Base-by-base conservation (phyloP, 2,113 vertebrate genomes). In the Murina feae region DNA sequence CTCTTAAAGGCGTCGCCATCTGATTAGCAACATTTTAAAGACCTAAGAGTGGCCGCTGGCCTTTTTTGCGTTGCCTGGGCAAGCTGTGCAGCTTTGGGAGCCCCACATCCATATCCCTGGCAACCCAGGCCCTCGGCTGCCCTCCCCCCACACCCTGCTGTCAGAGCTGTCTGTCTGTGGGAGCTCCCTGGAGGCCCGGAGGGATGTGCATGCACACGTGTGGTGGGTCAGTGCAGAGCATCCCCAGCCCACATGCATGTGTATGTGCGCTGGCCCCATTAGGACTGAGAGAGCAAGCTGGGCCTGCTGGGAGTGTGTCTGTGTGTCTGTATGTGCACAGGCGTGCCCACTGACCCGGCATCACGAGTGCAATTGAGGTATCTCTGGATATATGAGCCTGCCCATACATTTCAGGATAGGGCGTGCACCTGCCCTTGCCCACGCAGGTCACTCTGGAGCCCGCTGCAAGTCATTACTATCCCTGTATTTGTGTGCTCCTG, bases 101-200 rank as follows among this genome's bases (percentile, higher is more conserved):
- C 86, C 92, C 92, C 85, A 25, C 44, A 51, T 83, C 86, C 2
- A 35, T 97, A 89, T 92, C 95, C 97, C 63, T 96, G 95, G 95
- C 90, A 97, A 96, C 95, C 88, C 51, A 0, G 7, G 90, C 65
- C 91, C 53, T 65, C 21, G 18, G 25, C 68, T 25, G 30, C 49
- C 74, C 78, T 93, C 81, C 95, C 84, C 78, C 55, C 6, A 76
- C 49, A 85, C 49, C 12, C 87, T 32, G 28, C 81, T 86, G 88
- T 95, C 95, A 90, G 88, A 93, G 87, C 90, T 32, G 72, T 91
- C 89, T 85, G 82, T 85, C 91, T 91, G 42, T 16, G 78, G 82
- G 79, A 86, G 63, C 94, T 95, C 96, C 90, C 90, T 42, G 71
- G 96, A 84, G 97, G 83, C 87, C 55, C 12, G 0, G 49, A 79